phyloP scores from a whole-genome alignment of 2,797 vertebrate genomes.

The Anomalospiza imberbis region DNA sequence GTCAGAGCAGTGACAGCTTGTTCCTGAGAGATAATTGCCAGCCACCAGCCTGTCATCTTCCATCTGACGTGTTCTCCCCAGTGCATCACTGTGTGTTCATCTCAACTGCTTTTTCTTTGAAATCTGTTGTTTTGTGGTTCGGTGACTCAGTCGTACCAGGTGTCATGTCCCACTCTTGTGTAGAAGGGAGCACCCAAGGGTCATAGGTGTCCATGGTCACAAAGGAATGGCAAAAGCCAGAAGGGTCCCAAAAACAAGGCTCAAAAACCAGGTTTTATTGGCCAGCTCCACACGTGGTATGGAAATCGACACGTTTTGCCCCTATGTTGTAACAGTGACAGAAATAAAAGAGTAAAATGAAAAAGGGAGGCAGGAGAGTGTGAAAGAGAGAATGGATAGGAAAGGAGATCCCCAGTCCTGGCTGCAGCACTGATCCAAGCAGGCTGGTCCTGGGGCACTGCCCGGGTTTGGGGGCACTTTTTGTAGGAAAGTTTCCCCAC shows the following conservation, averaged over 20 bases:
- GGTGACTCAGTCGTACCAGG: neutral
- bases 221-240: neutral
- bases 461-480: neutral
- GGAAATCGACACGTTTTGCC: rapidly evolving
- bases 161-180: neutral
- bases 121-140: neutral
- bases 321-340: neutral
- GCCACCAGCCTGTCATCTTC: neutral
- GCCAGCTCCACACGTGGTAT: rapidly evolving
- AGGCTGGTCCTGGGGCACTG: neutral
- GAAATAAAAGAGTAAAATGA: neutral
- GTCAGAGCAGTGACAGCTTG: neutral
- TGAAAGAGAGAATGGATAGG: neutral
- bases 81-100: neutral
- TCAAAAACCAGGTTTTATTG: neutral
- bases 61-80: neutral
- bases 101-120: neutral
- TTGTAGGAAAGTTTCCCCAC: rapidly evolving
- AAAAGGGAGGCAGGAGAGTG: neutral
- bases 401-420: neutral
- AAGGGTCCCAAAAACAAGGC: neutral
- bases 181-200: neutral
- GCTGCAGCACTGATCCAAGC: neutral
- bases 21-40: conserved; percentile 8
- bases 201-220: rapidly evolving